Evolutionary conservation across 1,140 invertebrate genomes (phyloP).

Genomic region (Drosophila tsacasi): DNA sequence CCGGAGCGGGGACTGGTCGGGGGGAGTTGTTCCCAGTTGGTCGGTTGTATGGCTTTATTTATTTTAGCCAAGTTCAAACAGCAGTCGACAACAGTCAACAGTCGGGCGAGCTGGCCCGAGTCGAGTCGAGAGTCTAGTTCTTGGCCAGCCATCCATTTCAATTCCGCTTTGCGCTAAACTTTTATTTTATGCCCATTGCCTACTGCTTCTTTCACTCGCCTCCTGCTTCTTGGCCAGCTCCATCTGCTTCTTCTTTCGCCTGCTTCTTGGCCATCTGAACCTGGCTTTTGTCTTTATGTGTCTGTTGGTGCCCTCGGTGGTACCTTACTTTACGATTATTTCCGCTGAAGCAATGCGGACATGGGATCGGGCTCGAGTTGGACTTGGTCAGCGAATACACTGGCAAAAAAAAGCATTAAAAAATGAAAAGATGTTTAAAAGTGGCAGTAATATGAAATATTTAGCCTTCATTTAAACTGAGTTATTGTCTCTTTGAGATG

Average conservation of each 20-base stretch:
- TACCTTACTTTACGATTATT: slow-evolving; percentile 82
- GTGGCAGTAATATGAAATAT: background rate
- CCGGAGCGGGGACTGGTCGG: slow-evolving; percentile 33
- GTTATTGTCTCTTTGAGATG: background rate
- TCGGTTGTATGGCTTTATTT: slow-evolving; percentile 79
- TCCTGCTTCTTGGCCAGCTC: slow-evolving; percentile 26
- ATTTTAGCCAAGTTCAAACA: slow-evolving; percentile 81
- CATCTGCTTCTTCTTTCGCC: slow-evolving; percentile 14
- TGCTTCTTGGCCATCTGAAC: slow-evolving; percentile 42
- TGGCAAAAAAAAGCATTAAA: background rate
- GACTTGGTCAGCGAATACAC: slow-evolving; percentile 37
- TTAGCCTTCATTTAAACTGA: no score
- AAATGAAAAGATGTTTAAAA: no score
- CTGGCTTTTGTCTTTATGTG: slow-evolving; percentile 50
- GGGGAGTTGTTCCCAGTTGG: slow-evolving; percentile 49
- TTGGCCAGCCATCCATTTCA: slow-evolving; percentile 72
- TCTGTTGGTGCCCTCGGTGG: slow-evolving; percentile 47
- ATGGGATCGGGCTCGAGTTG: slow-evolving; percentile 47
- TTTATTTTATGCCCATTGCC: slow-evolving; percentile 74
- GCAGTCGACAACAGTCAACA: slow-evolving; percentile 54
- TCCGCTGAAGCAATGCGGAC: slow-evolving; percentile 76
- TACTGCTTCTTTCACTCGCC: slow-evolving; percentile 29
- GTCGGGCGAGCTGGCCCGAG: slow-evolving; percentile 32
- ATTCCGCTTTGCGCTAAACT: slow-evolving; percentile 76
- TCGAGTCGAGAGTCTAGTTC: slow-evolving; percentile 57